These are phyloP conservation scores for Drosophila orena DNA, from an alignment of 1,140 invertebrate species.

Conservation along the genomic window DNA sequence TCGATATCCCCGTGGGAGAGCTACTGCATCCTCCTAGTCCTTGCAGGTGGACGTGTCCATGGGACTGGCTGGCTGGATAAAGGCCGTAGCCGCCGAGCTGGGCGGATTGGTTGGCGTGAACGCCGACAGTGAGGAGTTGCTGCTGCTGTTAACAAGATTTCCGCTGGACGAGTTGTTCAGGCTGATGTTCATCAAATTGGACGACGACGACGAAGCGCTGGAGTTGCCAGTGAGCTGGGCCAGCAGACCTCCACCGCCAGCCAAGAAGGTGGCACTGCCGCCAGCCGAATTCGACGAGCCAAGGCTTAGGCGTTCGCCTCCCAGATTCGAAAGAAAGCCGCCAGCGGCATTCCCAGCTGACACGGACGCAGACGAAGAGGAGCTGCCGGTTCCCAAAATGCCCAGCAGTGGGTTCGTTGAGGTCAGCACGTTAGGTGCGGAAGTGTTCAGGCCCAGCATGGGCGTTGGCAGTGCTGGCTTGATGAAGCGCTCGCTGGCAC, in stretches of 20 bases:
- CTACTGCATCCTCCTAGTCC: slow-evolving; percentile 60
- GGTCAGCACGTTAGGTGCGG: slow-evolving; percentile 84
- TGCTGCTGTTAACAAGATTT: slow-evolving; percentile 68
- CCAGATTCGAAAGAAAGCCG: slow-evolving; percentile 68
- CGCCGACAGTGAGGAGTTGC: slow-evolving; percentile 76
- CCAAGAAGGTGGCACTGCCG: slow-evolving; percentile 61
- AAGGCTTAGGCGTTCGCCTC: slow-evolving; percentile 61
- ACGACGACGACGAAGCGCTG: slow-evolving; percentile 69
- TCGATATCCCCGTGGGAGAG: slow-evolving; percentile 5
- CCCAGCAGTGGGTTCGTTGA: slow-evolving; percentile 66
- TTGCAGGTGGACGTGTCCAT: slow-evolving; percentile 87
- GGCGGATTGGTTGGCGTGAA: slow-evolving; percentile 80
- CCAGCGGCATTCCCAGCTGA: slow-evolving; percentile 36
- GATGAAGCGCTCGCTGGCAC: slow-evolving; percentile 91
- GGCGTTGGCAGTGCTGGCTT: slow-evolving; percentile 89
- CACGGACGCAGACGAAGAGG: slow-evolving; percentile 29
- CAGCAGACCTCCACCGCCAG: slow-evolving; percentile 55
- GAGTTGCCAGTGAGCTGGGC: slow-evolving; percentile 51
- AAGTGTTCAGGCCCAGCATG: slow-evolving; percentile 82
- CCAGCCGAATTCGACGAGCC: slow-evolving; percentile 37
- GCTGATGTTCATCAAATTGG: slow-evolving; percentile 74
- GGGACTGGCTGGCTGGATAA: slow-evolving; percentile 88
- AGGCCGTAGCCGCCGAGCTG: slow-evolving; percentile 62
- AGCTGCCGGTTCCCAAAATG: slow-evolving; percentile 28
- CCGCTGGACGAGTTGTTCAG: slow-evolving; percentile 81